phyloP scores from a whole-genome alignment of 2,888 invertebrate species.

The Phasia obesa region DNA sequence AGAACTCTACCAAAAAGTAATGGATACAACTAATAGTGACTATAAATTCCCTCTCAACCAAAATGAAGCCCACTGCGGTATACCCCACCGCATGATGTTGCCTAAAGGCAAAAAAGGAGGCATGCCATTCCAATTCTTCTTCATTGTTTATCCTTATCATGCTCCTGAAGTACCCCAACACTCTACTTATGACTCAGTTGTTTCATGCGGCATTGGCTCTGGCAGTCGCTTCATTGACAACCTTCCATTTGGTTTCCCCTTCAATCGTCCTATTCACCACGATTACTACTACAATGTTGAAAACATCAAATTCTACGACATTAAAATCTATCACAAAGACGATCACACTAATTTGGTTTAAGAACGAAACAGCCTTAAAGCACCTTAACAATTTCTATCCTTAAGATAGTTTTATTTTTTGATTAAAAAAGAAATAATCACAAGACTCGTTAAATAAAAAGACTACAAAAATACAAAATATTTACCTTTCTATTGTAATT shows the following conservation, averaged over 20 bases:
- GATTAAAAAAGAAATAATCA: too few species aligned
- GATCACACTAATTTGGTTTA: conserved; percentile 80
- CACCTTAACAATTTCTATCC: background rate
- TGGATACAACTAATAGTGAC: conserved; percentile 83
- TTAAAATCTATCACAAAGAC: conserved; percentile 86
- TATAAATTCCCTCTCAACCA: conserved; percentile 83
- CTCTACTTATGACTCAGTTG: conserved; percentile 83
- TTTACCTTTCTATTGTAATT: too few species aligned
- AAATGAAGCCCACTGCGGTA: conserved; percentile 84
- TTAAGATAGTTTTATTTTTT: background rate
- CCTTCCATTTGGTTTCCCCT: conserved; percentile 88
- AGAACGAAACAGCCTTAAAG: conserved; percentile 60
- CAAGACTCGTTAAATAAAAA: conserved; percentile 2
- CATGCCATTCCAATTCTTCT: conserved; percentile 85
- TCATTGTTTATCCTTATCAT: conserved; percentile 84
- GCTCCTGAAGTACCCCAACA: conserved; percentile 82
- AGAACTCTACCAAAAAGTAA: conserved; percentile 83
- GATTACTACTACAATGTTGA: conserved; percentile 85
- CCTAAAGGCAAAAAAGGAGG: conserved; percentile 87
- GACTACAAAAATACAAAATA: too few species aligned
- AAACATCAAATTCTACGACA: conserved; percentile 87
- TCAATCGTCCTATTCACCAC: conserved; percentile 86
- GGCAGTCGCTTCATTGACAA: conserved; percentile 81
- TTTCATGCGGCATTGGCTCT: conserved; percentile 83
- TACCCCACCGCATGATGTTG: conserved; percentile 85